phyloP scores from a whole-genome alignment of 2,888 invertebrate genomes.

The Onchidella celtica region DNA sequence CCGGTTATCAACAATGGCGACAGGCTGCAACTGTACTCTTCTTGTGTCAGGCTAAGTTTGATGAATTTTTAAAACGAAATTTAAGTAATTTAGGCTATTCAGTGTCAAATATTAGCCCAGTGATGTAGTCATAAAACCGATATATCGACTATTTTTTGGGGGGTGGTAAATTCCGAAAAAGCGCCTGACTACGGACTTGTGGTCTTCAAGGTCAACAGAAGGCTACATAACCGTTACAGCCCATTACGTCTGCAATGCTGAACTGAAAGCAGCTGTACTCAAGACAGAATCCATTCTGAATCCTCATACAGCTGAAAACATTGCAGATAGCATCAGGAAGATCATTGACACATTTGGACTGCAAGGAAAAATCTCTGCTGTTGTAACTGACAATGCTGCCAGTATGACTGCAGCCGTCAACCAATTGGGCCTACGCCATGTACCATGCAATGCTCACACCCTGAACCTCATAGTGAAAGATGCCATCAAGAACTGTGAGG shows the following conservation, averaged over 20 bases:
- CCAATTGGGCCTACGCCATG: background rate
- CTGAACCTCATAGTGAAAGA: background rate
- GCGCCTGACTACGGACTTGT: constrained; percentile 19
- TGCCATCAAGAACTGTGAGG: background rate
- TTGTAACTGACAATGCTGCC: constrained; percentile 6
- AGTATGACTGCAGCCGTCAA: background rate
- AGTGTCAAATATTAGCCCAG: too few species aligned
- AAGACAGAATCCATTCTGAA: background rate
- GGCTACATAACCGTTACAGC: constrained; percentile 6
- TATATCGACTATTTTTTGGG: too few species aligned
- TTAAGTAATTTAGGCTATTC: too few species aligned
- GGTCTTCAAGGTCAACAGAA: constrained; percentile 10
- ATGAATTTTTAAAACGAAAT: too few species aligned
- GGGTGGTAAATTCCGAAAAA: too few species aligned
- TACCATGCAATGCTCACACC: constrained; percentile 8
- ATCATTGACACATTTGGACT: background rate
- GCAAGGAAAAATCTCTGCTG: background rate
- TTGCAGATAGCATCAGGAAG: background rate
- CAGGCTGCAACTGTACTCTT: too few species aligned
- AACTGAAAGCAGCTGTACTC: background rate
- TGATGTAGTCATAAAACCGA: too few species aligned
- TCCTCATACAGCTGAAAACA: background rate
- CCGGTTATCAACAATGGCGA: too few species aligned
- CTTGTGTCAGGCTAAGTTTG: too few species aligned
- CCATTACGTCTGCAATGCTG: background rate